Conservation (phyloP, 1,140 invertebrate species). For the Plectrocnemia conspersa region DNA sequence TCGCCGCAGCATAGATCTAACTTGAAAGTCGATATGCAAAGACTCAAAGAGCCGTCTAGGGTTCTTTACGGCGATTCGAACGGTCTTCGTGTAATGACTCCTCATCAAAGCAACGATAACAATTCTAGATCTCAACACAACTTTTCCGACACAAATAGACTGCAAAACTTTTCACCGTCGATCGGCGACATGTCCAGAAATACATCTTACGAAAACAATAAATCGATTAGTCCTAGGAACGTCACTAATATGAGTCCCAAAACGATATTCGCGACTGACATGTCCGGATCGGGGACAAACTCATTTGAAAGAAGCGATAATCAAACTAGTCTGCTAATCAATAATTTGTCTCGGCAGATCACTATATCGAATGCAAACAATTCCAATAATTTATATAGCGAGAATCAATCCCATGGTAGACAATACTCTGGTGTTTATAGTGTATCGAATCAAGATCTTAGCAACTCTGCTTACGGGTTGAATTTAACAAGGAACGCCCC, state of each 20-base stretch:
- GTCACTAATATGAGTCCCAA: constrained; percentile 43
- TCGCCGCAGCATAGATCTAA: constrained; percentile 26
- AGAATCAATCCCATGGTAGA: constrained; percentile 40
- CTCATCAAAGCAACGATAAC: constrained; percentile 20
- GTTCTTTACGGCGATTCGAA: constrained; percentile 30
- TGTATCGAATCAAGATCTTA: constrained; percentile 30
- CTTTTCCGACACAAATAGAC: constrained; percentile 18
- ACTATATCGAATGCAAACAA: constrained; percentile 37
- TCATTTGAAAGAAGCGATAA: constrained; percentile 40
- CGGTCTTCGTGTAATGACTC: constrained; percentile 27
- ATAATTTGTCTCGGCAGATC: constrained; percentile 24
- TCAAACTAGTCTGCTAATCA: constrained; percentile 24
- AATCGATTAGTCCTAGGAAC: constrained; percentile 44
- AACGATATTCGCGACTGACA: constrained; percentile 40
- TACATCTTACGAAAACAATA: constrained; percentile 39
- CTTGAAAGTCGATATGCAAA: constrained; percentile 29
- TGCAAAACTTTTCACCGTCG: constrained; percentile 29
- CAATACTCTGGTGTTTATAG: constrained; percentile 40
- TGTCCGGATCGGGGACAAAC: constrained; percentile 32
- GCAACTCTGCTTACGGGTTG: constrained; percentile 12
- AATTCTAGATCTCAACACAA: constrained; percentile 21
- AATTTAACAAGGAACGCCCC: constrained; percentile 11
- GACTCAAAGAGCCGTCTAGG: constrained; percentile 27
- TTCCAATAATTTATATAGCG: constrained; percentile 38
- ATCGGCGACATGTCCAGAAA: constrained; percentile 27